Conservation (phyloP, 2,113 vertebrate species). For the Xenus cinereus region DNA sequence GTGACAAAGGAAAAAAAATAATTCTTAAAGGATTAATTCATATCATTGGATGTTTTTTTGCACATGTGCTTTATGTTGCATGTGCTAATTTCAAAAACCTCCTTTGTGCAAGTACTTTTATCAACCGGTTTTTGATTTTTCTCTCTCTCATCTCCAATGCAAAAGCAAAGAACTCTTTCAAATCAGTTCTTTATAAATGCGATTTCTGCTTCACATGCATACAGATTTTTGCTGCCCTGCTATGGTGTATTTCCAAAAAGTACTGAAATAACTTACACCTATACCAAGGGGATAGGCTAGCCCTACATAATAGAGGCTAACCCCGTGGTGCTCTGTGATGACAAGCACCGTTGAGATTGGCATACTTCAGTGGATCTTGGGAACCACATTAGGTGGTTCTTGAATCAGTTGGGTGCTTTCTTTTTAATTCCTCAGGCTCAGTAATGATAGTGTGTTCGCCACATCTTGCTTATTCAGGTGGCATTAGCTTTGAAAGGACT, state of each 20-base stretch:
- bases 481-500: not conserved
- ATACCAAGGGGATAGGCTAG: rapidly evolving
- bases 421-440: not conserved
- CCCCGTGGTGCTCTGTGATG: not conserved
- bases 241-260: not conserved
- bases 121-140: not conserved
- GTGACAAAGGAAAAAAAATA: not conserved
- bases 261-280: not conserved
- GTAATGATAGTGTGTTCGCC: not conserved
- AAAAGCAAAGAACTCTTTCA: not conserved
- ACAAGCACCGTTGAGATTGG: not conserved
- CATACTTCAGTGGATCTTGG: not conserved
- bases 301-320: not conserved
- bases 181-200: not conserved
- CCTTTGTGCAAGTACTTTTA: not conserved
- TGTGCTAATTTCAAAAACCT: not conserved
- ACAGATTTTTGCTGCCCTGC: not conserved
- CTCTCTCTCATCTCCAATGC: not conserved
- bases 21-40: not conserved
- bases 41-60: not conserved
- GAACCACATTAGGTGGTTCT: not conserved
- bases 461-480: not conserved
- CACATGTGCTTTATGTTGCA: not conserved
- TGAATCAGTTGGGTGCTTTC: not conserved
- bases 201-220: not conserved